Base-by-base conservation (phyloP, 2,888 invertebrate species). In the Drosophila meridiana region DNA sequence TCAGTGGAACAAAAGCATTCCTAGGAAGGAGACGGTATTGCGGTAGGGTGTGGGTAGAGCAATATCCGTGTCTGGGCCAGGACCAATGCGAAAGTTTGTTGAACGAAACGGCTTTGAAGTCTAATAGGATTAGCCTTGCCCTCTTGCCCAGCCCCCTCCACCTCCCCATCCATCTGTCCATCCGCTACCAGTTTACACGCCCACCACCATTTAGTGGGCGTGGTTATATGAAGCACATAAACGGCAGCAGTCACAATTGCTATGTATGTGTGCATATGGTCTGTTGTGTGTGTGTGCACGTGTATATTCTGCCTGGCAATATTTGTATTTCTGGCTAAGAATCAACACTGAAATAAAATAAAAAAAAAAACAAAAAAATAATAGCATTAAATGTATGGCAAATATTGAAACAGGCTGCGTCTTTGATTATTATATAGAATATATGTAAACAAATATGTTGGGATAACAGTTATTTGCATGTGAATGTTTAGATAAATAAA, bases 31-130 rank as follows among this genome's bases (percentile, higher is more conserved):
- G 11, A 50, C 20, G n/a, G 1, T 40, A 26, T 5, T 30, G 9
- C 32, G 5, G 28, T n/a, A 8, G n/a, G 32, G 58, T 14, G 0
- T 13, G 36, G 55, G 55, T 14, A 11, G 48, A 28, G 9, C 26
- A 42, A 5, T 56, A 30, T 56, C 26, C 34, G n/a, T 48, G 69
- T 56, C 67, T 74, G 73, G 74, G 68, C 79, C 57, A 57, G 50
- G 59, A 71, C 82, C 65, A 73, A 75, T 76, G 79, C 52, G 66
- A 72, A 89, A 84, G 90, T 82, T 84, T 87, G 89, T 82, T 73
- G 73, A 57, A 73, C 69, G 68, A 76, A 89, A 89, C 69, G 65
- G 89, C 87, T 87, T 90, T 87, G 90, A 90, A 82, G 90, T 87
- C 87, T 87, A 90, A 87, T 87, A 90, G 90, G 87, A 87, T 87